phyloP scores from a whole-genome alignment of 2,113 vertebrate species.

The Tetrao urogallus region DNA sequence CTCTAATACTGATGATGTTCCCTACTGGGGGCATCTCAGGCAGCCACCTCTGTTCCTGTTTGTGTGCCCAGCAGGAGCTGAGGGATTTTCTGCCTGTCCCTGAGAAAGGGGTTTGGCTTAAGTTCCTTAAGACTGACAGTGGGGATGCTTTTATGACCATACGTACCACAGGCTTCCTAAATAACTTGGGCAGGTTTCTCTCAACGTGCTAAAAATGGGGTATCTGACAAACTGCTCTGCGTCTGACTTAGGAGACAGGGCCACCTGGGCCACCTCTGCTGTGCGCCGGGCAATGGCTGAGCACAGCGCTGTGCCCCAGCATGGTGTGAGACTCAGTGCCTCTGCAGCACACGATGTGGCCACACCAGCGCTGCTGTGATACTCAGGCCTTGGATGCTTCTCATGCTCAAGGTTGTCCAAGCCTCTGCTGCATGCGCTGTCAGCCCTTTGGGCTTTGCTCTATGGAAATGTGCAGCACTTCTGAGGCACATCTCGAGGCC shows the following conservation, averaged over 20 bases:
- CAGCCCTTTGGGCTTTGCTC: not conserved
- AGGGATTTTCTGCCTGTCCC: not conserved
- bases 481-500: slow-evolving; percentile 41
- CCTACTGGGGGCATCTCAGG: not conserved
- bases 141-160: not conserved
- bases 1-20: not conserved
- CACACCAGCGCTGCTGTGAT: not conserved
- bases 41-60: not conserved
- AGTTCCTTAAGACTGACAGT: not conserved
- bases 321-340: not conserved
- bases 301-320: no score
- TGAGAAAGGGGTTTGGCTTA: not conserved
- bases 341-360: no score
- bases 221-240: not conserved
- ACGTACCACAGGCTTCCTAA: slow-evolving; percentile 20
- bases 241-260: not conserved
- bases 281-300: not conserved
- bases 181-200: slow-evolving; percentile 29
- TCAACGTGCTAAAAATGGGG: slow-evolving; percentile 29
- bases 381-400: not conserved
- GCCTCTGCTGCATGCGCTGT: not conserved
- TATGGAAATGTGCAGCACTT: not conserved
- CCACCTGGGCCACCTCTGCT: not conserved
- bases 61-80: fast-evolving
- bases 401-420: not conserved